Conservation (phyloP, 2,113 vertebrate species). For the Chlamydotis undulata region DNA sequence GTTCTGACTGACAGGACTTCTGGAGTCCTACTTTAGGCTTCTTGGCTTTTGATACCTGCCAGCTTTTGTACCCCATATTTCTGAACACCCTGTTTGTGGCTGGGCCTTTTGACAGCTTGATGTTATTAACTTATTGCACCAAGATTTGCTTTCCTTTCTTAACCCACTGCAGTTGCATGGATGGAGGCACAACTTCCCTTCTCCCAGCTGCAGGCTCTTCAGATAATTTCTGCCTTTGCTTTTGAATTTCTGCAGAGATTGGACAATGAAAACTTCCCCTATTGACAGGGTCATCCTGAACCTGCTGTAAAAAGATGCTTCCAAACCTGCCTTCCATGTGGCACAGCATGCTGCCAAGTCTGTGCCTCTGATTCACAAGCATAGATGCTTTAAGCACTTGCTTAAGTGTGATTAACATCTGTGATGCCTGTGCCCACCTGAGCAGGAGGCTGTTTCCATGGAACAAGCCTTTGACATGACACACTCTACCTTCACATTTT, state of each 20-base stretch:
- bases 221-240: background rate
- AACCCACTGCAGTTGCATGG: background rate
- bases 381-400: background rate
- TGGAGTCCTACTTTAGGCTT: background rate
- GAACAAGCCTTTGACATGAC: background rate
- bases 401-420: background rate
- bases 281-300: background rate
- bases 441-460: background rate
- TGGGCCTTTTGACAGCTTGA: background rate
- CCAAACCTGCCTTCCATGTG: background rate
- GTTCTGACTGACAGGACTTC: background rate
- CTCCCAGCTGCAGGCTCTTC: background rate
- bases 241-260: background rate
- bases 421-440: background rate
- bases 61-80: background rate
- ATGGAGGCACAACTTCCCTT: background rate
- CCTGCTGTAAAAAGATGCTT: background rate
- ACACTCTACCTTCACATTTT: background rate
- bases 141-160: background rate
- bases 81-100: background rate
- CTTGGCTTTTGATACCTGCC: background rate
- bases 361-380: accelerated
- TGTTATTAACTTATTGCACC: background rate
- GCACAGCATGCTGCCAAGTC: background rate
- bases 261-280: background rate